phyloP scores from a whole-genome alignment of 2,113 vertebrate species.

The Pelusios castaneus region DNA sequence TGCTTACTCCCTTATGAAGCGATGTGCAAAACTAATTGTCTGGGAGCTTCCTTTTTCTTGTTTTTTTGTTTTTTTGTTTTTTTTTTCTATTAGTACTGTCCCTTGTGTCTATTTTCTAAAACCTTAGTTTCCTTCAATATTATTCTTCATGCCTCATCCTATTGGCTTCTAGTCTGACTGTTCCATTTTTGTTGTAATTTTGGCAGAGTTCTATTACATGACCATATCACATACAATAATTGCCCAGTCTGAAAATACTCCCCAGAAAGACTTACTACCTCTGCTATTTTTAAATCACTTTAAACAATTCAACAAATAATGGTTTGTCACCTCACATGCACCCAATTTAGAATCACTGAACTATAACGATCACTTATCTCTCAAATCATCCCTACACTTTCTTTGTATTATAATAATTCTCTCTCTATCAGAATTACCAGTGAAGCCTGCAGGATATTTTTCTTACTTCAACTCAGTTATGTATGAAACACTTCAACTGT shows the following conservation, averaged over 20 bases:
- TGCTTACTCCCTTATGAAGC: not conserved
- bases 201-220: not conserved
- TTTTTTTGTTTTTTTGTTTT: not conserved
- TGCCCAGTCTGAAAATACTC: not conserved
- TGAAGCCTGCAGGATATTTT: conserved; percentile 56
- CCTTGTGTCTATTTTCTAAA: not conserved
- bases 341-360: conserved; percentile 3
- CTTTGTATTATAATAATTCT: conserved; percentile 33
- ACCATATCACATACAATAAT: not conserved
- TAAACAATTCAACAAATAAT: conserved; percentile 1
- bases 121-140: not conserved
- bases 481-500: conserved; percentile 37
- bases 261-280: not conserved
- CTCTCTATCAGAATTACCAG: conserved; percentile 57
- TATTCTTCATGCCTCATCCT: not conserved
- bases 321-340: not conserved
- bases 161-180: not conserved
- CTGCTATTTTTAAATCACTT: not conserved
- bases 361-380: conserved; percentile 34
- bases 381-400: conserved; percentile 49
- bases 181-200: not conserved
- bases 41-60: not conserved
- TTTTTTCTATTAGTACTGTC: not conserved
- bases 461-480: conserved; percentile 56
- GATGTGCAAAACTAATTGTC: not conserved